Evolutionary conservation across 2,797 vertebrate genomes (phyloP).

Genomic region (Leucoraja ocellata): DNA sequence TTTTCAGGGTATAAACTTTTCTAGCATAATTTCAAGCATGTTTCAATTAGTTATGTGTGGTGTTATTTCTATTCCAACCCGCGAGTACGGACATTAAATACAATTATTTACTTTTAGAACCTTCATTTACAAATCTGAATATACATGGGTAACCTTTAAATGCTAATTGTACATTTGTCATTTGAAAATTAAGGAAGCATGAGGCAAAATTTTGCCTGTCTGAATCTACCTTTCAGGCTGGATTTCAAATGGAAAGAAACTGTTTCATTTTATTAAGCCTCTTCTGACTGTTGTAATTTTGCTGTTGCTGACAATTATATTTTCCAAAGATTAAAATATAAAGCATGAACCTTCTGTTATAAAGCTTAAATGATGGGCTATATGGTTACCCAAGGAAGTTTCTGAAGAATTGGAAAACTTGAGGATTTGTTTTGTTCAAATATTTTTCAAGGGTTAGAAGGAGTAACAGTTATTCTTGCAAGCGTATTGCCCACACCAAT

Average conservation of each 20-base stretch:
- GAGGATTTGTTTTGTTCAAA: not conserved
- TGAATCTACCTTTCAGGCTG: not conserved
- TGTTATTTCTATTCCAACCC: not conserved
- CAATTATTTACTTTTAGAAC: not conserved
- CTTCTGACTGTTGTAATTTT: not conserved
- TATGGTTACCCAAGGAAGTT: not conserved
- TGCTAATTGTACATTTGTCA: not conserved
- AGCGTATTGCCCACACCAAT: too few species aligned
- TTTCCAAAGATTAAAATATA: not conserved
- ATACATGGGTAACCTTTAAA: not conserved
- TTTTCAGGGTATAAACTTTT: not conserved
- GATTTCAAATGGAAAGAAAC: not conserved
- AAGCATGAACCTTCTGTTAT: not conserved
- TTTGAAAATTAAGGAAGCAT: not conserved
- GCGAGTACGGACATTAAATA: not conserved
- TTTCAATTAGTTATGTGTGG: not conserved
- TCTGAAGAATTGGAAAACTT: not conserved
- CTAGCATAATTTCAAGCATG: not conserved
- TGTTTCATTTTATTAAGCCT: not conserved
- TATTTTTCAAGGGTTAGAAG: not conserved
- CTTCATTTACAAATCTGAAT: not conserved
- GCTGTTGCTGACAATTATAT: not conserved
- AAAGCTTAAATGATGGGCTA: not conserved
- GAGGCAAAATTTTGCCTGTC: not conserved
- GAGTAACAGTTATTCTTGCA: not conserved